Evolutionary conservation across 1,140 invertebrate genomes (phyloP).

Genomic region (Amyelois transitella): DNA sequence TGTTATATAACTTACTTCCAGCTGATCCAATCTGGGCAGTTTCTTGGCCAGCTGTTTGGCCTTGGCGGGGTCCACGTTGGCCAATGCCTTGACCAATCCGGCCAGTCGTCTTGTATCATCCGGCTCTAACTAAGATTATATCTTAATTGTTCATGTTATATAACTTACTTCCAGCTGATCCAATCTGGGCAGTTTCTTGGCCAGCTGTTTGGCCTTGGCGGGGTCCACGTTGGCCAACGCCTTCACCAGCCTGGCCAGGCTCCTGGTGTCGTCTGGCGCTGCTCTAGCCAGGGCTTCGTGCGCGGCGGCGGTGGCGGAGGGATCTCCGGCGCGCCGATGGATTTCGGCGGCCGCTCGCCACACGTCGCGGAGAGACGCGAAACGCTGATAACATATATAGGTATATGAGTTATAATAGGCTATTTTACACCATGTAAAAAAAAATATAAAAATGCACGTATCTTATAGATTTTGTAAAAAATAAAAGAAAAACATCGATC

Average conservation of each 20-base stretch:
- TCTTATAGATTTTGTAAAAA: too few species aligned
- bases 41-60: constrained; percentile 83
- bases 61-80: constrained; percentile 82
- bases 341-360: constrained; percentile 91
- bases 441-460: too few species aligned
- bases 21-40: constrained; percentile 82
- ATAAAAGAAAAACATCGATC: too few species aligned
- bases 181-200: constrained; percentile 82
- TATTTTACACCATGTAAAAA: not conserved
- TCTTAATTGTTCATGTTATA: too few species aligned
- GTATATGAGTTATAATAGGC: too few species aligned
- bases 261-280: constrained; percentile 86
- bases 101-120: constrained; percentile 87
- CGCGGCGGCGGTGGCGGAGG: constrained; percentile 85
- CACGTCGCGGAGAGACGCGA: constrained; percentile 64
- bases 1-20: too few species aligned
- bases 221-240: constrained; percentile 89
- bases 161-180: constrained; percentile 76
- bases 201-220: constrained; percentile 81
- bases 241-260: constrained; percentile 89
- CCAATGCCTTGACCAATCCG: constrained; percentile 91
- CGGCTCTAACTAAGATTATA: too few species aligned
- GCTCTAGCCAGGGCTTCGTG: constrained; percentile 87
- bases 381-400: constrained; percentile 13
- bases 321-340: constrained; percentile 85